Conservation (phyloP, 1,140 invertebrate genomes). For the Zaprionus capensis region DNA sequence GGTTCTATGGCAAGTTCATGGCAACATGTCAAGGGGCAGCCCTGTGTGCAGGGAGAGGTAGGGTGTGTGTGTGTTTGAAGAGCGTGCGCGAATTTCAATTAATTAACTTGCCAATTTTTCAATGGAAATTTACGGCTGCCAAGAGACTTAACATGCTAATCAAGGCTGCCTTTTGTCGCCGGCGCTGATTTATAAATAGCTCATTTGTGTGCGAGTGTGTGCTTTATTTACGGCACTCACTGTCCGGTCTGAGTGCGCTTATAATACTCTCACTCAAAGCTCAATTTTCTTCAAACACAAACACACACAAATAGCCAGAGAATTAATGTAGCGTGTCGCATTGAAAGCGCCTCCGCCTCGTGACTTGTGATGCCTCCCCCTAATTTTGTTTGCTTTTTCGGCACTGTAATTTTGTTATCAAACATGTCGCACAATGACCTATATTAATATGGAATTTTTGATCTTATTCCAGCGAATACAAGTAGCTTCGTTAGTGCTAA, state of each 20-base stretch:
- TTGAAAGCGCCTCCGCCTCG: constrained; percentile 48
- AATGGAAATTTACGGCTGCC: constrained; percentile 67
- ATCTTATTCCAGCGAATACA: constrained; percentile 25
- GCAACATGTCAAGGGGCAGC: neutral
- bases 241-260: constrained; percentile 2
- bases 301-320: constrained; percentile 17
- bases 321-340: constrained; percentile 76
- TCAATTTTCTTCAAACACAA: constrained; percentile 54
- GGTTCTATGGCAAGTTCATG: constrained; percentile 50
- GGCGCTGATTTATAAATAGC: constrained; percentile 65
- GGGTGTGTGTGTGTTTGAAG: constrained; percentile 27
- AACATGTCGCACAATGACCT: constrained; percentile 66
- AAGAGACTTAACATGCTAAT: constrained; percentile 69
- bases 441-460: constrained; percentile 51
- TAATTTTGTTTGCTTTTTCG: constrained; percentile 41
- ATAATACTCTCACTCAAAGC: constrained; percentile 20
- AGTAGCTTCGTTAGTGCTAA: constrained; percentile 56
- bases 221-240: constrained; percentile 23
- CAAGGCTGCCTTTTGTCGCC: constrained; percentile 44
- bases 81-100: constrained; percentile 70
- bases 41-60: neutral
- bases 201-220: neutral
- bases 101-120: constrained; percentile 67
- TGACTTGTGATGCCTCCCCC: constrained; percentile 28
- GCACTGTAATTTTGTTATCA: constrained; percentile 66